A percentile compares a stretch with the other conserved stretches of the same genome.
These are phyloP conservation scores for Cololabis saira DNA, from an alignment of 2,113 vertebrate species.

Conservation along the genomic window DNA sequence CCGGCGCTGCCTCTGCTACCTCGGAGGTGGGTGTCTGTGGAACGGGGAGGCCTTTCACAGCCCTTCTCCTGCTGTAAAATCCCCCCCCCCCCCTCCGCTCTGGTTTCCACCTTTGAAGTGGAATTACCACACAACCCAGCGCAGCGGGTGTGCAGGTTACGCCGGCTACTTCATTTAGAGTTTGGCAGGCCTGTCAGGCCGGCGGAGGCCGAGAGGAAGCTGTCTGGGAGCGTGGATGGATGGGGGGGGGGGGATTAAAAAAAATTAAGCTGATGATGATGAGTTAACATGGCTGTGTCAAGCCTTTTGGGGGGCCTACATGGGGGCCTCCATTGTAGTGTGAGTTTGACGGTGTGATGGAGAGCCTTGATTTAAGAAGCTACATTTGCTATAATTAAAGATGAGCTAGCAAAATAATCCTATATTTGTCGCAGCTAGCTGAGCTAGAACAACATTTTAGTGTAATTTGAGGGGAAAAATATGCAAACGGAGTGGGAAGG, in stretches of 20 bases:
- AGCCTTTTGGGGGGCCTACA: too few relatives aligned
- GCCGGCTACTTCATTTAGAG: slow-evolving; percentile 79
- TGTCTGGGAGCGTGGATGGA: slow-evolving; percentile 49
- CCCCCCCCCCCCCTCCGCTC: slow-evolving; percentile 31
- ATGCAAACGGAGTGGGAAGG: too few relatives aligned
- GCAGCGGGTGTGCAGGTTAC: slow-evolving; percentile 79
- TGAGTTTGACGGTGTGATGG: too few relatives aligned
- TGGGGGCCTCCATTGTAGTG: too few relatives aligned
- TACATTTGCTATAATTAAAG: neutral
- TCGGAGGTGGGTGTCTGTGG: slow-evolving; percentile 51
- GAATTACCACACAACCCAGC: slow-evolving; percentile 80
- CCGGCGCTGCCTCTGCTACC: slow-evolving; percentile 4
- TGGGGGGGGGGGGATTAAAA: slow-evolving; percentile 67
- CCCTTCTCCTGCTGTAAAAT: slow-evolving; percentile 79
- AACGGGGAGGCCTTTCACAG: slow-evolving; percentile 63
- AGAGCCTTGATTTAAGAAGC: too few relatives aligned
- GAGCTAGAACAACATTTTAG: too few relatives aligned
- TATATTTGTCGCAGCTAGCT: neutral
- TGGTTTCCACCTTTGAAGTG: slow-evolving; percentile 78
- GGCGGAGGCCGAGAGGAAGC: slow-evolving; percentile 42
- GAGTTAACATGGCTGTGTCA: slow-evolving; percentile 63
- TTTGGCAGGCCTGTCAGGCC: slow-evolving; percentile 70
- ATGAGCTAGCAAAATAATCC: neutral
- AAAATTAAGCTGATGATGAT: slow-evolving; percentile 71
- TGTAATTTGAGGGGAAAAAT: too few relatives aligned